phyloP scores from a whole-genome alignment of 2,113 vertebrate genomes.

The Trematomus loennbergii region DNA sequence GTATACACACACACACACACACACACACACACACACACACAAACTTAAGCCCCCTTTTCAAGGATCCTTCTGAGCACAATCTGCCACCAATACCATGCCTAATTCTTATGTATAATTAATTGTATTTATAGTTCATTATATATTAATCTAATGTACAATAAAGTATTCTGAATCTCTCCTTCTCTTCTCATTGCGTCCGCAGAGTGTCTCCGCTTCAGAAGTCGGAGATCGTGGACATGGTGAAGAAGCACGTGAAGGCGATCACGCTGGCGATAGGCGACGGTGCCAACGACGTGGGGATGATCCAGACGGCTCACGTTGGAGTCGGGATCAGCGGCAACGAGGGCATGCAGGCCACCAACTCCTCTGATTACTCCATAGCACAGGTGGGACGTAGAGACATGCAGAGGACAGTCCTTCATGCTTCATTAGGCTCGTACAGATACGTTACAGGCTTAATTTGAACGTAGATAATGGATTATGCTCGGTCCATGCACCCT shows the following conservation, averaged over 20 bases:
- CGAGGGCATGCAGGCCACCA: conserved; percentile 98
- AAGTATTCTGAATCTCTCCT: background rate
- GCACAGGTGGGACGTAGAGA: conserved; percentile 89
- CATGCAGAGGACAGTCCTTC: background rate
- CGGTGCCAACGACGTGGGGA: conserved; percentile 97
- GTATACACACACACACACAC: too few relatives aligned
- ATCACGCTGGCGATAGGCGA: conserved; percentile 98
- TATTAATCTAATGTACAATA: too few relatives aligned
- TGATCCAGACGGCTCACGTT: conserved; percentile 98
- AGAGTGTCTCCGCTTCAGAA: conserved; percentile 99
- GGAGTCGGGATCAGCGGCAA: conserved; percentile 99
- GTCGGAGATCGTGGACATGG: conserved; percentile 98
- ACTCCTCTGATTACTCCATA: conserved; percentile 97
- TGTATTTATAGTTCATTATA: too few relatives aligned
- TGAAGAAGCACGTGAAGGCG: conserved; percentile 97
- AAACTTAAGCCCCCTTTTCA: too few relatives aligned
- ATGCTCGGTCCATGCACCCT: background rate
- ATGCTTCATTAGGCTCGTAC: background rate
- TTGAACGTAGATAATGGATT: conserved; percentile 9
- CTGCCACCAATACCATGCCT: too few relatives aligned
- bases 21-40: too few relatives aligned
- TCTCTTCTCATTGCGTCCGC: conserved; percentile 24
- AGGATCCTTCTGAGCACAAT: too few relatives aligned
- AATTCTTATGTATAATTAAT: too few relatives aligned
- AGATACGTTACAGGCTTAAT: conserved; percentile 15